phyloP scores from a whole-genome alignment of 92 coral and sea anemone species.

The Epizoanthus illoricatus region DNA sequence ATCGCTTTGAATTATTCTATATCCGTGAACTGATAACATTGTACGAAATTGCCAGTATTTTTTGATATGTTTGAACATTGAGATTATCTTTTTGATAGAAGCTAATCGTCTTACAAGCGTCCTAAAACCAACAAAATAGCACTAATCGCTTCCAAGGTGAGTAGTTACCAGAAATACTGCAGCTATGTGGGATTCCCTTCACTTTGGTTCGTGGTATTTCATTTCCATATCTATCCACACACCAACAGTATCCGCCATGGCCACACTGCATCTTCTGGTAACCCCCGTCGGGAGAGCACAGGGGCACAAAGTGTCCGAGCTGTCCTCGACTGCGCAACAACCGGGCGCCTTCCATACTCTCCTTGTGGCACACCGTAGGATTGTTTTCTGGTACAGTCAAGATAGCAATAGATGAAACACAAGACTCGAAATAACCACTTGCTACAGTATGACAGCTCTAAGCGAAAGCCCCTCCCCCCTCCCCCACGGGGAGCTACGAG shows the following conservation, averaged over 20 bases:
- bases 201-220: constrained; percentile 84
- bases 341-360: constrained; percentile 69
- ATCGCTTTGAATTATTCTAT: too few relatives aligned
- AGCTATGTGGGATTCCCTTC: constrained; percentile 55
- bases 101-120: too few relatives aligned
- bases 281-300: constrained; percentile 67
- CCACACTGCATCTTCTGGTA: constrained; percentile 77
- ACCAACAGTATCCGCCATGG: constrained; percentile 83
- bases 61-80: too few relatives aligned
- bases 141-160: too few relatives aligned
- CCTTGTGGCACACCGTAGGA: constrained; percentile 69
- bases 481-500: too few relatives aligned
- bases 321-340: constrained; percentile 52
- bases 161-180: constrained; percentile 18
- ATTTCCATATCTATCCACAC: constrained; percentile 87
- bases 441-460: too few relatives aligned
- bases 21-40: too few relatives aligned
- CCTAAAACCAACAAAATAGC: too few relatives aligned
- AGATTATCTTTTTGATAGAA: too few relatives aligned
- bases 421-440: too few relatives aligned
- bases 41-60: too few relatives aligned
- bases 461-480: too few relatives aligned
- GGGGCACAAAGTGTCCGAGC: constrained; percentile 72
- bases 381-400: constrained; percentile 4
- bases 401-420: background rate